Evolutionary conservation across 2,113 vertebrate species (phyloP).

Genomic region (Salminus brasiliensis): DNA sequence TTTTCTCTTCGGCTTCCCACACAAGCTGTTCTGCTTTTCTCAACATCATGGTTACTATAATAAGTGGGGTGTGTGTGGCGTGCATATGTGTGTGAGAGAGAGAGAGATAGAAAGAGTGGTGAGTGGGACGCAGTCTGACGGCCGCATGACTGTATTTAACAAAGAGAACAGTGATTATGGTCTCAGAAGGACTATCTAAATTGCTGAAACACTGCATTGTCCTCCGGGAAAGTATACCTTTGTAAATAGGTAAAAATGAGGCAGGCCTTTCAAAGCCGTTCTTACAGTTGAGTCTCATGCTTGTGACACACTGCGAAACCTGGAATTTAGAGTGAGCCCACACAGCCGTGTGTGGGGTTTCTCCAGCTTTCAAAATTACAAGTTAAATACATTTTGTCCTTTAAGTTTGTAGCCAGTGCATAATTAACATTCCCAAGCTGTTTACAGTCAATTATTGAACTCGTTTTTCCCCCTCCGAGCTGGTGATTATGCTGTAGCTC

Average conservation of each 20-base stretch:
- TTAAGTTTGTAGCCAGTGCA: slow-evolving; percentile 57
- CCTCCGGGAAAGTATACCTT: slow-evolving; percentile 36
- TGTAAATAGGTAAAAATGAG: slow-evolving; percentile 19
- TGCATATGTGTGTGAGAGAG: background rate
- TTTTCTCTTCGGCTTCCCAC: slow-evolving; percentile 32
- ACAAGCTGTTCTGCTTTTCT: background rate
- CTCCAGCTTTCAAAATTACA: slow-evolving; percentile 58
- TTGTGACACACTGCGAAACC: slow-evolving; percentile 33
- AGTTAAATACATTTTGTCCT: slow-evolving; percentile 64
- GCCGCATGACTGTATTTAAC: slow-evolving; percentile 38
- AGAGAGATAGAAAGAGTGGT: background rate
- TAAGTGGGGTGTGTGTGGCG: background rate
- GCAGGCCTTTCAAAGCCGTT: background rate
- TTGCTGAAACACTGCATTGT: background rate
- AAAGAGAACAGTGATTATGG: slow-evolving; percentile 43
- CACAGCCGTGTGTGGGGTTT: slow-evolving; percentile 62
- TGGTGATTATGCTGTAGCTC: slow-evolving; percentile 64
- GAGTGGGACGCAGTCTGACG: background rate
- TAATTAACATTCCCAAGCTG: slow-evolving; percentile 77
- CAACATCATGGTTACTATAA: slow-evolving; percentile 12
- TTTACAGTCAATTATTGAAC: slow-evolving; percentile 77
- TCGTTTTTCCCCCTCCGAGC: slow-evolving; percentile 64
- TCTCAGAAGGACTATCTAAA: slow-evolving; percentile 20
- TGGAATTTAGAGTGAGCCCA: slow-evolving; percentile 47
- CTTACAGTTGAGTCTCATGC: slow-evolving; percentile 22